Conservation (phyloP, 2,888 invertebrate species). For the Rhagium mordax region DNA sequence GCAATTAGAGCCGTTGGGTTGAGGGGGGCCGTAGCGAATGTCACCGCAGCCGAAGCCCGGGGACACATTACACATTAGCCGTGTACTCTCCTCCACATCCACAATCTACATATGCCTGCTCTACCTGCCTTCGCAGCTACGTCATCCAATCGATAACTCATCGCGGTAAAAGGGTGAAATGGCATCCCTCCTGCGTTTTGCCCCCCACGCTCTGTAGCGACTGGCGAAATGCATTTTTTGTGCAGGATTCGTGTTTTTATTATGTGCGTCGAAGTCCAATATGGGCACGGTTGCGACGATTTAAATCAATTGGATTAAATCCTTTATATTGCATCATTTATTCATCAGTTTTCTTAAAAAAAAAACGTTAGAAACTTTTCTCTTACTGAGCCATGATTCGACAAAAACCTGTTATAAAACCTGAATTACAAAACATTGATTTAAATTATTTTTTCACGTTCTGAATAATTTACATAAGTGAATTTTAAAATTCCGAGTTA, state of each 20-base stretch:
- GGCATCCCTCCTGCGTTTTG: conserved; percentile 42
- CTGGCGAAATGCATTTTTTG: conserved; percentile 5
- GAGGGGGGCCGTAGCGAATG: conserved; percentile 17
- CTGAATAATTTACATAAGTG: no score
- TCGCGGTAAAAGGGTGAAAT: conserved; percentile 67
- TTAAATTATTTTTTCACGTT: no score
- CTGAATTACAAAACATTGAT: no score
- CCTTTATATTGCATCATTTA: no score
- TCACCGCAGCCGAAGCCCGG: conserved; percentile 26
- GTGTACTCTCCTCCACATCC: conserved; percentile 18
- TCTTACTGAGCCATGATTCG: no score
- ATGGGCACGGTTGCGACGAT: no score
- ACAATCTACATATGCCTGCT: conserved; percentile 13
- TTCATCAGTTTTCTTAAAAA: no score
- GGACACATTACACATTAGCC: conserved; percentile 29
- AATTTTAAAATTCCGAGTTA: no score
- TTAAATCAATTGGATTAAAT: no score
- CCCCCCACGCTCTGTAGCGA: conserved; percentile 27
- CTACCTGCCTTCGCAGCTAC: conserved; percentile 35
- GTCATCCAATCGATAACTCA: conserved; percentile 68
- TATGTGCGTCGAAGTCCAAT: no score
- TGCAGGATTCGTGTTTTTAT: neutral
- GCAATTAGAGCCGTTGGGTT: conserved; percentile 24
- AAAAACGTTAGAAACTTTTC: no score
- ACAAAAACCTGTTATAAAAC: no score